Percentiles rank a stretch among this genome's conserved stretches.
These are phyloP conservation scores for Cheilosia soror DNA, from an alignment of 2,888 invertebrate species.

Conservation along the genomic window DNA sequence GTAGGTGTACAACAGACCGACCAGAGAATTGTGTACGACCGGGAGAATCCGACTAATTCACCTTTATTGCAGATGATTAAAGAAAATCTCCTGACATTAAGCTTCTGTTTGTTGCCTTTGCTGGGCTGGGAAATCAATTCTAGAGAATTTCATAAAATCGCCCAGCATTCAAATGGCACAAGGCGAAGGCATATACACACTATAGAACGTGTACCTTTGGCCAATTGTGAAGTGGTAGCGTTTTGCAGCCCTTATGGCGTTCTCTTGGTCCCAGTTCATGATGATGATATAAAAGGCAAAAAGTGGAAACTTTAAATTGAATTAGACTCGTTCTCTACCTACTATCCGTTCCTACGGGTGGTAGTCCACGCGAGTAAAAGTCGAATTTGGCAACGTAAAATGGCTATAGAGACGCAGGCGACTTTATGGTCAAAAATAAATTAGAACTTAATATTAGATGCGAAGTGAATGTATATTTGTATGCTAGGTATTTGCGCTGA, in stretches of 20 bases:
- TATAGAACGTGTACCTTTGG: slow-evolving; percentile 2
- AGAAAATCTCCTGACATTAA: slow-evolving; percentile 41
- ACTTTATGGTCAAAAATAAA: slow-evolving; percentile 15
- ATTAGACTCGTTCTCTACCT: slow-evolving; percentile 24
- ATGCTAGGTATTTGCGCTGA: background rate
- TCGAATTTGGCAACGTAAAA: background rate
- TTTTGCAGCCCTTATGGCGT: background rate
- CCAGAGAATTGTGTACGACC: background rate
- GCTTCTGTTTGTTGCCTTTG: slow-evolving; percentile 15
- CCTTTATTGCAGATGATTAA: slow-evolving; percentile 60
- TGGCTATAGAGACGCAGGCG: background rate
- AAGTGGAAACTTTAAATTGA: slow-evolving; percentile 53
- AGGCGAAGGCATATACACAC: background rate
- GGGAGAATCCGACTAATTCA: slow-evolving; percentile 41
- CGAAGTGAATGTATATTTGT: background rate
- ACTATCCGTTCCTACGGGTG: too few relatives aligned
- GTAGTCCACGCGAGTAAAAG: background rate
- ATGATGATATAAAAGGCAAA: slow-evolving; percentile 33
- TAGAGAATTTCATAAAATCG: slow-evolving; percentile 9
- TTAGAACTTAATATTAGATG: slow-evolving; percentile 39
- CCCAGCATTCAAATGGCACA: background rate
- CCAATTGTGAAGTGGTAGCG: slow-evolving; percentile 19
- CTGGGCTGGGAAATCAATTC: slow-evolving; percentile 47
- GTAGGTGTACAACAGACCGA: background rate
- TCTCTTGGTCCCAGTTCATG: slow-evolving; percentile 9